Base-by-base conservation (phyloP, 2,797 vertebrate genomes). In the Tamandua tetradactyla region DNA sequence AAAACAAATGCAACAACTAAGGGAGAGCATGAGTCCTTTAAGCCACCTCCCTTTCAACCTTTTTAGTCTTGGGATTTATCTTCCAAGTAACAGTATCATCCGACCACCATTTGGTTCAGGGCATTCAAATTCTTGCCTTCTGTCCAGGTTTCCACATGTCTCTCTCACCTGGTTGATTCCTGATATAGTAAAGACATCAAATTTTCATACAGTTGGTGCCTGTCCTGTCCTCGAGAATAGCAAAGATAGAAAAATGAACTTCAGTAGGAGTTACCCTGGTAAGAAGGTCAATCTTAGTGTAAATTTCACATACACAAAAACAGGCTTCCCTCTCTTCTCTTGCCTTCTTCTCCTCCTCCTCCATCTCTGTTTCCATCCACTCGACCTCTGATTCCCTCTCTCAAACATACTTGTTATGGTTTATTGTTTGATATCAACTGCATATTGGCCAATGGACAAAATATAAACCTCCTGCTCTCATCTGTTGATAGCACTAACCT, bases 361-460 rank as follows among this genome's bases (percentile, higher is more conserved):
- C 64, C 27, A 69, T 40, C 12, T 75, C 6, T 84, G 40, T 89
- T 76, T 82, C 44, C 32, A 30, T 72, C 66, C 35, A 68, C 59
- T 75, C 49, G 35, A 64, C 35, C 72, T 71, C 59, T 55, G 20
- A 69, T 22, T 76, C n/a, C 32, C 30, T 87, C 20, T 80, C 68
- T 72, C 35, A 94, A 55, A 66, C 47, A 91, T 82, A 87, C 59
- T 88, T 89, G 4, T 74, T 88, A 62, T 69, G 37, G n/a, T 89
- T 92, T 95, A 10, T 25, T 83, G 25, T 93, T 86, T 40, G 20
- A 71, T 83, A 91, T 22, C 57, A 89, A 61, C 47, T 78, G n/a
- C 42, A 72, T 62, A 89, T 89, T 95, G 94, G 79, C 9, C 47
- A 93, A 17, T 52, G 52, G 25, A 69, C 81, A 92, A 90, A 91